Base-by-base conservation (phyloP, 2,888 invertebrate species). In the Apodemia zela region DNA sequence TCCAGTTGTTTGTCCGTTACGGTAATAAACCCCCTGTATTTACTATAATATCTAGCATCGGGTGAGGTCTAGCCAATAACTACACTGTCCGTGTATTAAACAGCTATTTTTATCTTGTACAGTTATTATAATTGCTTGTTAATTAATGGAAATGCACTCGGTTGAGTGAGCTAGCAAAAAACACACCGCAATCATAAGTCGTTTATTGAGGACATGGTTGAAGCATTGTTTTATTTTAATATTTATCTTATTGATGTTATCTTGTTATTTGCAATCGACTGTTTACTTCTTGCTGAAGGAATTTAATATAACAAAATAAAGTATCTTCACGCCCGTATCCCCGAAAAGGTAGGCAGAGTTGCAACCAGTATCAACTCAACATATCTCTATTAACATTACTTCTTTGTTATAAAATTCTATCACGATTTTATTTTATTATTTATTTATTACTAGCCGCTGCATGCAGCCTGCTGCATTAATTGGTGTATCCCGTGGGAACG, bases 81-180 rank as follows among this genome's bases (percentile, higher is more conserved):
- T 54, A 54, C 35, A 35, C 42, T 42, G n/a, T 21, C 25, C 25
- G 54, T 25, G 54, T 29, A 45, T 33, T 42, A 49, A 64, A 66
- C 61, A 18, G 63, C 63, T 70, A 68, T 70, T 68, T 69, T 70
- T 67, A 67, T 69, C 64, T 63, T 47, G 60, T 58, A 69, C 69
- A 65, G 68, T 68, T 71, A 71, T 66, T 67, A 66, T 65, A 63
- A 64, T 66, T 69, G 67, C 69, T 66, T 65, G 60, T 65, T 71
- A 68, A 71, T 70, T 69, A 68, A 70, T 71, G 70, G 67, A 66
- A 66, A 67, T 68, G 66, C 61, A 61, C 65, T 57, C 59, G 63
- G 63, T 65, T 65, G 69, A 67, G 67, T 69, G 71, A 66, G 66
- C 67, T 66, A 60, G 63, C 63, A 66, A 68, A 70, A 69, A 63